A percentile compares a stretch with the other conserved stretches of the same genome.
Conservation (phyloP, 2,888 invertebrate species). For the Herminia tarsipennalis region DNA sequence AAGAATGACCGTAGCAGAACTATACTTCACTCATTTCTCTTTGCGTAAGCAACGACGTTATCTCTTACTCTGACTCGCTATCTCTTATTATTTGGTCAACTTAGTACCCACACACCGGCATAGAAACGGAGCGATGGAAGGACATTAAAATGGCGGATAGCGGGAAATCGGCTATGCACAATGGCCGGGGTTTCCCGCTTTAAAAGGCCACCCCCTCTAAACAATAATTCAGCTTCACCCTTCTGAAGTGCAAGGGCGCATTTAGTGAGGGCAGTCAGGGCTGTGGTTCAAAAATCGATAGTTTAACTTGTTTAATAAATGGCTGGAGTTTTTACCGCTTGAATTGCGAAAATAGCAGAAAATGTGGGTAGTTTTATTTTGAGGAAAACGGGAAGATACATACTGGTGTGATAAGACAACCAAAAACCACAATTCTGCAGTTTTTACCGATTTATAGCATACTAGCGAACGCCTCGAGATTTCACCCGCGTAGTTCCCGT, state of each 20-base stretch:
- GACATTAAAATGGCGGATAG: conserved; percentile 83
- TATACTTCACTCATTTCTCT: too few species aligned
- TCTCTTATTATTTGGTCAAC: conserved; percentile 20
- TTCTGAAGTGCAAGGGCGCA: conserved; percentile 85
- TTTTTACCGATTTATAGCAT: too few species aligned
- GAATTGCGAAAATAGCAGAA: conserved; percentile 1
- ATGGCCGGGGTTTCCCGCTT: conserved; percentile 84
- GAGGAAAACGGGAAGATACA: neutral
- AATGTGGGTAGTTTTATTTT: neutral
- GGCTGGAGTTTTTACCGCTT: conserved; percentile 19
- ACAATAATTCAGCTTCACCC: conserved; percentile 86
- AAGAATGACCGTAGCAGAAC: too few species aligned
- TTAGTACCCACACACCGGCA: conserved; percentile 49
- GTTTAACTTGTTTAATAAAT: conserved; percentile 39
- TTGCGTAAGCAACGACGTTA: too few species aligned
- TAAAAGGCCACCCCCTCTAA: conserved; percentile 79
- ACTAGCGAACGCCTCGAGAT: too few species aligned
- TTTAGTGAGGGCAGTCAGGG: conserved; percentile 73
- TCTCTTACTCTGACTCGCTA: too few species aligned
- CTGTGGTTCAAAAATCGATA: conserved; percentile 53
- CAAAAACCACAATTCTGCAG: too few species aligned
- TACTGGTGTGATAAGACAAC: too few species aligned
- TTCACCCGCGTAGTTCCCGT: too few species aligned
- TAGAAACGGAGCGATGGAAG: conserved; percentile 50
- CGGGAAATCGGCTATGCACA: conserved; percentile 84